phyloP scores from a whole-genome alignment of 2,797 vertebrate species.

The Cirrhinus molitorella region DNA sequence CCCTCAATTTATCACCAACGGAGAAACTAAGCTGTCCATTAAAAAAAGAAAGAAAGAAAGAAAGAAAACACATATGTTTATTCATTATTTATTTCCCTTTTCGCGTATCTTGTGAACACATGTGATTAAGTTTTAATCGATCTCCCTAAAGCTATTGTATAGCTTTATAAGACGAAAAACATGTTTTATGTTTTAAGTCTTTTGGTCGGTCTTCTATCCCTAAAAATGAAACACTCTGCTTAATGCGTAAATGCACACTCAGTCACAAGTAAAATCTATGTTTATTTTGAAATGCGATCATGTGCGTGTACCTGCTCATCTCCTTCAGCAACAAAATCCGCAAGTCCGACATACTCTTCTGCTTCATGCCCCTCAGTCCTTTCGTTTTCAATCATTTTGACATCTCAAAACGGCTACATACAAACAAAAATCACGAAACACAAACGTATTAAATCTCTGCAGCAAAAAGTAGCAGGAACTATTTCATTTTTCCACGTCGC shows the following conservation, averaged over 20 bases:
- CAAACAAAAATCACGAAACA: neutral
- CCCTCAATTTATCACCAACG: conserved; percentile 76
- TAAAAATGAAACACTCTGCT: neutral
- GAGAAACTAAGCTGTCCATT: conserved; percentile 72
- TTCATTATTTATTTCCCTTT: neutral
- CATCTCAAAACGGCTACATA: neutral
- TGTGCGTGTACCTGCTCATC: conserved; percentile 68
- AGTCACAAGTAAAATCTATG: neutral
- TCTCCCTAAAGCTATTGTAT: neutral
- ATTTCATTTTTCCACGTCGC: neutral
- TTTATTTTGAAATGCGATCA: conserved; percentile 2
- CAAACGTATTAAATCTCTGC: too few species aligned
- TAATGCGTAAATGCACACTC: too few species aligned
- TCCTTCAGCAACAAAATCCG: conserved; percentile 67
- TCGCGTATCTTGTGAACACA: neutral
- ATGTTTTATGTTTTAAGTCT: neutral
- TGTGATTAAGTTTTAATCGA: neutral
- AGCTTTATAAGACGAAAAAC: neutral
- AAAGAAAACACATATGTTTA: neutral
- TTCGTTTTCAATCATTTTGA: conserved; percentile 35
- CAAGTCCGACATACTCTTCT: conserved; percentile 68
- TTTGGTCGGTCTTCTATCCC: neutral
- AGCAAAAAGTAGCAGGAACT: too few species aligned
- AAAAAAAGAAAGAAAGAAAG: neutral
- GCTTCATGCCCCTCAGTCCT: conserved; percentile 33